phyloP scores from a whole-genome alignment of 1,140 invertebrate genomes.

The Chlorops oryzae region DNA sequence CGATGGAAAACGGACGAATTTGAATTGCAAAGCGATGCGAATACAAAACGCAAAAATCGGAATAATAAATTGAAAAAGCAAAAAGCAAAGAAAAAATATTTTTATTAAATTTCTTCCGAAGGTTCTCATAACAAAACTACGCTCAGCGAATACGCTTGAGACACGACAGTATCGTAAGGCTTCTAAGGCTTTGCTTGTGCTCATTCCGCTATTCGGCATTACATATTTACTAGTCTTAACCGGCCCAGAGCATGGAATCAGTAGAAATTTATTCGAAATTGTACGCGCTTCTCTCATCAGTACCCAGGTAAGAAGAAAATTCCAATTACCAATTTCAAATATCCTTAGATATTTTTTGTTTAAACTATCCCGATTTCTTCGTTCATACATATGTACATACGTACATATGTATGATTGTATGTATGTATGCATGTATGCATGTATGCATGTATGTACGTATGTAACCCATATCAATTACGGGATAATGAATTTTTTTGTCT shows the following conservation, averaged over 20 bases:
- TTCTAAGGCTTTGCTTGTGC: constrained; percentile 77
- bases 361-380: no score
- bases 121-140: constrained; percentile 86
- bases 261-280: constrained; percentile 60
- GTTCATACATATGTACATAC: neutral
- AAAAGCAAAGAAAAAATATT: neutral
- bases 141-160: constrained; percentile 77
- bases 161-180: constrained; percentile 85
- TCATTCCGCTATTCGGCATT: constrained; percentile 83
- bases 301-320: constrained; percentile 70
- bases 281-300: constrained; percentile 69
- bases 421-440: no score
- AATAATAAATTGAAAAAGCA: no score
- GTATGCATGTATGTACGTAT: no score
- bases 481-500: no score
- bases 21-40: no score
- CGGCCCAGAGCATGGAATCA: constrained; percentile 63
- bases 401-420: neutral
- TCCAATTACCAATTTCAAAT: no score
- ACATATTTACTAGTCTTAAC: constrained; percentile 77
- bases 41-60: no score
- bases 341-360: no score
- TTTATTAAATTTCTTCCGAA: constrained; percentile 33
- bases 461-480: no score
- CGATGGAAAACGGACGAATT: no score